phyloP scores from a whole-genome alignment of 2,113 vertebrate species.

The Alaudala cheleensis region DNA sequence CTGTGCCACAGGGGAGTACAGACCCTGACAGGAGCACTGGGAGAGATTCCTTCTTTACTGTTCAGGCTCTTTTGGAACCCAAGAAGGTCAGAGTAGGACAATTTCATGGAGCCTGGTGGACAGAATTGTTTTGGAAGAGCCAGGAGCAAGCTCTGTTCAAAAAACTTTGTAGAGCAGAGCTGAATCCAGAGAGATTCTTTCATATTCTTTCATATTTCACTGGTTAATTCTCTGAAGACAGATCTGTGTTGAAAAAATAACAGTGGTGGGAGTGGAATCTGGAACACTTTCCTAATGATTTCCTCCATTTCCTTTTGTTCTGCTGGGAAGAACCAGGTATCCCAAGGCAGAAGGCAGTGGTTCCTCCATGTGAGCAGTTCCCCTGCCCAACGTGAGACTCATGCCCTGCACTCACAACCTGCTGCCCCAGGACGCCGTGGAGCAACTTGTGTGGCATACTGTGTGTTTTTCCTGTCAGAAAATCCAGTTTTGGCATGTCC shows the following conservation, averaged over 20 bases:
- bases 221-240: neutral
- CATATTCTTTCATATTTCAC: neutral
- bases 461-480: neutral
- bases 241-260: neutral
- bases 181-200: neutral
- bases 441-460: neutral
- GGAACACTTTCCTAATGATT: neutral
- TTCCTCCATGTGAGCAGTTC: neutral
- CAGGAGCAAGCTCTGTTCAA: neutral
- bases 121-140: neutral
- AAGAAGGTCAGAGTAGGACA: accelerated
- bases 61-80: neutral
- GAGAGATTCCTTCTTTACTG: neutral
- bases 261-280: neutral
- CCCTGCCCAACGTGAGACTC: neutral
- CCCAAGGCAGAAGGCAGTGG: neutral
- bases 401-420: accelerated
- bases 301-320: constrained; percentile 8
- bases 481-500: neutral
- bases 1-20: neutral
- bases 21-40: neutral
- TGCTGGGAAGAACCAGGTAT: neutral
- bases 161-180: neutral
- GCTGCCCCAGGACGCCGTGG: neutral
- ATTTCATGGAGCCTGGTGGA: neutral